phyloP scores from a whole-genome alignment of 2,113 vertebrate species.

The Oreochromis niloticus region DNA sequence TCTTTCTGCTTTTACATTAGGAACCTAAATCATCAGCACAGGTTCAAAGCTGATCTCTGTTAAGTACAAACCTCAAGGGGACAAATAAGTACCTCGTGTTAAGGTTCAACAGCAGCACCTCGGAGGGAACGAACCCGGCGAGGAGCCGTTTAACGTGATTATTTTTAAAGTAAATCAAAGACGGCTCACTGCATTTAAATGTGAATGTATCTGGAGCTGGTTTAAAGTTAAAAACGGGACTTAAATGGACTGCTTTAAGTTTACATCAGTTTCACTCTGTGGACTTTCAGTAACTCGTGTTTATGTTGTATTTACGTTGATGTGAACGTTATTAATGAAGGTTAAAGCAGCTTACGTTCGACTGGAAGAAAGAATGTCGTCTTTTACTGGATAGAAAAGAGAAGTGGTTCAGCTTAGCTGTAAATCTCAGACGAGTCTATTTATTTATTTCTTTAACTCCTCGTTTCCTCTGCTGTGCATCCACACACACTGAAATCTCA shows the following conservation, averaged over 20 bases:
- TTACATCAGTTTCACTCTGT: not conserved
- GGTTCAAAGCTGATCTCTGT: not conserved
- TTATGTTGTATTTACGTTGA: not conserved
- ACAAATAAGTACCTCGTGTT: not conserved
- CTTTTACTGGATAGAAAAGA: not conserved
- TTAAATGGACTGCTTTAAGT: not conserved
- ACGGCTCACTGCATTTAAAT: not conserved
- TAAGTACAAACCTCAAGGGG: not conserved
- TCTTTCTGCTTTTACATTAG: not conserved
- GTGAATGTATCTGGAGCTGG: not conserved
- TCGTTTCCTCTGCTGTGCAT: not conserved
- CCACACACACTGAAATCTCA: not conserved
- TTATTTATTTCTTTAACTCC: not conserved
- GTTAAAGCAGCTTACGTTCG: not conserved
- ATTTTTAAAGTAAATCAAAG: not conserved
- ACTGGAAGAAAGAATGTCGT: not conserved
- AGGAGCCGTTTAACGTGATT: not conserved
- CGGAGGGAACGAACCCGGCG: not conserved
- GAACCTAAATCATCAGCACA: not conserved
- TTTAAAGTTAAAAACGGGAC: not conserved
- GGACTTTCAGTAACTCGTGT: not conserved
- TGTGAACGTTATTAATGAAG: not conserved
- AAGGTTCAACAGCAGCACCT: not conserved
- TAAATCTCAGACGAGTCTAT: not conserved
- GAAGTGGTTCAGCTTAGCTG: not conserved